Conservation (phyloP, 2,797 vertebrate genomes). For the Syngnathus rostellatus region DNA sequence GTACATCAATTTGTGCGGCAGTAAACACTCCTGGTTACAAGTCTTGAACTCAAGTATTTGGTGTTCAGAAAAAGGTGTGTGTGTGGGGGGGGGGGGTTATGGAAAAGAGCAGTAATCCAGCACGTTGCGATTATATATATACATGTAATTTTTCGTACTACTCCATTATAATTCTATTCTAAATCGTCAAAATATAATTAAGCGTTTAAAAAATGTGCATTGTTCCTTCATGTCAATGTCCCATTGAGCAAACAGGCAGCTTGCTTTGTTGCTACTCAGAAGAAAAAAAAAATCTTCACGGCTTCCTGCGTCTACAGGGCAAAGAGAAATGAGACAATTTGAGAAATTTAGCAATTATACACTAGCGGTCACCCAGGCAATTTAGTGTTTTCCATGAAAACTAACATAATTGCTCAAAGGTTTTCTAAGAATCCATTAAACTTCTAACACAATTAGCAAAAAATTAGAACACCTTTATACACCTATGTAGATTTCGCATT, state of each 20-base stretch:
- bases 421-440: too few species aligned
- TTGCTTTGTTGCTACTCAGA: not conserved
- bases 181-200: conserved; percentile 7
- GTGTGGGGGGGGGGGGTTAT: too few species aligned
- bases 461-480: too few species aligned
- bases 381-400: too few species aligned
- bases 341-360: not conserved
- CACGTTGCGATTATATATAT: not conserved
- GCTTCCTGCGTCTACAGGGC: conserved; percentile 81
- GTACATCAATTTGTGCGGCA: not conserved
- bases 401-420: too few species aligned
- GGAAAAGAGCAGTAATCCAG: not conserved
- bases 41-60: not conserved
- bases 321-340: conserved; percentile 5
- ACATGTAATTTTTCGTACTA: not conserved
- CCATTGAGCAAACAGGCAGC: not conserved
- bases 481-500: too few species aligned
- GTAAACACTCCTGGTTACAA: not conserved
- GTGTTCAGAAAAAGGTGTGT: not conserved
- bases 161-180: not conserved
- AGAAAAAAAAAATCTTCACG: conserved; percentile 54
- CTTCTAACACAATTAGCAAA: too few species aligned
- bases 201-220: conserved; percentile 24
- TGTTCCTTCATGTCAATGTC: conserved; percentile 10
- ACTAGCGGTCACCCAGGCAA: too few species aligned